Percentiles rank a stretch among this genome's conserved stretches.
These are phyloP conservation scores for Centruroides sculpturatus DNA, from an alignment of 1,140 invertebrate genomes.

Conservation along the genomic window DNA sequence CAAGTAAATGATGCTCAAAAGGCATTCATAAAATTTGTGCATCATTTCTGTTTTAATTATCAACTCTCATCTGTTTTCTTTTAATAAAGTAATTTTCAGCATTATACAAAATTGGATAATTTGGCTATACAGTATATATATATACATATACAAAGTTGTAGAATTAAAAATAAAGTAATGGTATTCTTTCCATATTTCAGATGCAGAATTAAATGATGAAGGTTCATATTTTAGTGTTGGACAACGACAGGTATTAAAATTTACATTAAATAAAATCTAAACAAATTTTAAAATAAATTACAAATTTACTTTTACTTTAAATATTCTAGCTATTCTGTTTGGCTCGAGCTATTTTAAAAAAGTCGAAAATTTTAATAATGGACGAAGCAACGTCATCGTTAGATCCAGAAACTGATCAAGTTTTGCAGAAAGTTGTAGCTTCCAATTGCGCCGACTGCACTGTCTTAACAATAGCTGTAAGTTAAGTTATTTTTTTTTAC, in stretches of 20 bases:
- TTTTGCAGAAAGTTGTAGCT: conserved; percentile 48
- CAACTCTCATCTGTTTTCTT: no score
- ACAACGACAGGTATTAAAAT: conserved; percentile 32
- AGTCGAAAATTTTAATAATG: conserved; percentile 38
- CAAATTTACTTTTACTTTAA: not conserved
- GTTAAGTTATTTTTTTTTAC: conserved; percentile 17
- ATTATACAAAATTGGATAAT: no score
- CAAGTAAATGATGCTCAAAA: no score
- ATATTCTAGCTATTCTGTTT: conserved; percentile 37
- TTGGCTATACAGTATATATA: no score
- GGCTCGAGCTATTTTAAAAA: conserved; percentile 38
- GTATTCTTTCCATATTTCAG: not conserved
- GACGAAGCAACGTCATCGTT: conserved; percentile 55
- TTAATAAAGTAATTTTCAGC: no score
- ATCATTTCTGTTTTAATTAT: no score
- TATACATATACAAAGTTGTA: no score
- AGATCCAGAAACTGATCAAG: conserved; percentile 46
- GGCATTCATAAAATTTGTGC: no score
- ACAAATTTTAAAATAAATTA: not conserved
- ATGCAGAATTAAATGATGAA: conserved; percentile 35
- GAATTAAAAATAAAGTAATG: no score
- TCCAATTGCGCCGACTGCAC: conserved; percentile 47
- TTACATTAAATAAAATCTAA: not conserved
- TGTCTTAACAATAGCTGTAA: conserved; percentile 66
- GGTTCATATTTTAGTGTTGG: conserved; percentile 41